Evolutionary conservation across 1,140 invertebrate species (phyloP).

Genomic region (Parapsyche elsis): DNA sequence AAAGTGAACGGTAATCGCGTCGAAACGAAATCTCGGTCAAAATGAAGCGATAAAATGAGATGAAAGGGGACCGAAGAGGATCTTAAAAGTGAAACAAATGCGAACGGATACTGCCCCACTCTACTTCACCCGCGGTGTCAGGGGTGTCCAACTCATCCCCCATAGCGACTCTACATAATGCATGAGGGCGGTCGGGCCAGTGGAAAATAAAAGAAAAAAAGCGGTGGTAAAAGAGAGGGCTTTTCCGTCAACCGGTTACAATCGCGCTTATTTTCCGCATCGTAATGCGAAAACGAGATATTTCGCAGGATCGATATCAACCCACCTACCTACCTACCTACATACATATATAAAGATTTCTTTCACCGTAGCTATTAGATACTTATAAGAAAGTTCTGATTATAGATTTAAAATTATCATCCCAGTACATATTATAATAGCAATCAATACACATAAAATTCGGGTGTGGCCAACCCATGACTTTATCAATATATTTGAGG

Average conservation of each 20-base stretch:
- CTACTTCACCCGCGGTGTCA: constrained; percentile 16
- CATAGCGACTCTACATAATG: constrained; percentile 45
- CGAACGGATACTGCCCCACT: constrained; percentile 18
- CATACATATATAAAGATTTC: no score
- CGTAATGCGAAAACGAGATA: no score
- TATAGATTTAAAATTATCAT: no score
- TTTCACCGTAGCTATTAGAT: no score
- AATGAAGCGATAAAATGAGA: constrained; percentile 52
- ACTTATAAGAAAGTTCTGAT: no score
- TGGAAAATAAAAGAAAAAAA: constrained; percentile 26
- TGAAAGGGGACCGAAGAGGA: constrained; percentile 35
- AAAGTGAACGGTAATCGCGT: constrained; percentile 23
- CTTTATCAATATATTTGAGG: no score
- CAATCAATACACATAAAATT: no score
- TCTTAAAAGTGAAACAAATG: constrained; percentile 54
- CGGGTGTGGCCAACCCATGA: no score
- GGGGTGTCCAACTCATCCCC: not conserved
- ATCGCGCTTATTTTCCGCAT: constrained; percentile 25
- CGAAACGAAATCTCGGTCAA: constrained; percentile 46
- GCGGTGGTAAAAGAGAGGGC: constrained; percentile 42
- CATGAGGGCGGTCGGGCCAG: constrained; percentile 41
- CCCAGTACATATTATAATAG: no score
- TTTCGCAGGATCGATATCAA: no score
- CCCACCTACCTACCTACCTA: no score
- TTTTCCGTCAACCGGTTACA: constrained; percentile 33